Base-by-base conservation (phyloP, 2,113 vertebrate genomes). In the Heteronetta atricapilla region DNA sequence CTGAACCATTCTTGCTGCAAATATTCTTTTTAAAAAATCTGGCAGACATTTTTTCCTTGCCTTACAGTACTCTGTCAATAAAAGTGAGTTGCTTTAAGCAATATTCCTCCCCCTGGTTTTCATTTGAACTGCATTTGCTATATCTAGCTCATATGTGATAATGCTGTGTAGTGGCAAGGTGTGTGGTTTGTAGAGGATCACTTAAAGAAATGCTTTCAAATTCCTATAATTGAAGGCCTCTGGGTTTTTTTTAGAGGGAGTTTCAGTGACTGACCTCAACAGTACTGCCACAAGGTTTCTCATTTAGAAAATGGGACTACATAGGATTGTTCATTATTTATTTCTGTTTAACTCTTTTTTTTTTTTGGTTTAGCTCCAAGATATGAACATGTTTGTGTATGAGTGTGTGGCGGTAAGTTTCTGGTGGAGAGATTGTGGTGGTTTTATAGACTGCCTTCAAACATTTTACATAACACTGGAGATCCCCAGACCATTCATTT, bases 61-160 rank as follows among this genome's bases (percentile, higher is more conserved):
- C 96, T 95, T 94, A 95, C 58, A 40, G 82, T 90, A 93, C 90
- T 87, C 86, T 90, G 87, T 94, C 94, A 97, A 97, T 97, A 96
- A 97, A 97, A 96, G 89, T 82, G 76, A 96, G 90, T 96, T 96
- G 90, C 95, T 96, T 93, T 95, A 92, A 97, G 83, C 93, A 56
- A 36, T 92, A 79, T 78, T 79, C 20, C 31, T 88, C 44, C 64
- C 58, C 87, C 55, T 94, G 63, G 67, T 73, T 92, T 95, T 95
- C 75, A 69, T 93, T 96, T 36, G 44, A 63, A 42, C 26, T 66
- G 9, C 28, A 34, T 68, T 92, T 2, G 1, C 34, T 88, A 0
- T 48, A 29, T 46, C 31, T 85, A 60, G 6, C 55, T 90, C 29
- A 31, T 50, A 60, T 82, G 46, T 79, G 70, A 70, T 60, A 63